Conservation (phyloP, 2,113 vertebrate species). For the Burhinus bistriatus region DNA sequence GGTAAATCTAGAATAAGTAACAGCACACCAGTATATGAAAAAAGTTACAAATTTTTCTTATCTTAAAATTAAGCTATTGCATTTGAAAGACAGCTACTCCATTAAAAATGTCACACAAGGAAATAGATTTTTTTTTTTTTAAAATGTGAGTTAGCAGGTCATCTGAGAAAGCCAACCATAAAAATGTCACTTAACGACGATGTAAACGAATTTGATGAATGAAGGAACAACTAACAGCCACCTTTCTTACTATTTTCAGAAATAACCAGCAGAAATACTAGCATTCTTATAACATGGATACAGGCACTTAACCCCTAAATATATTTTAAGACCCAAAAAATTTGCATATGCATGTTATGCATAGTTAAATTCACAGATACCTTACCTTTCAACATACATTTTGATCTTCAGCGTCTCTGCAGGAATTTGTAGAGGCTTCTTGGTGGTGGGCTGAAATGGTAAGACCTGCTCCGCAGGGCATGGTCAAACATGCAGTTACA, state of each 20-base stretch:
- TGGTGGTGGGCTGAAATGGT: neutral
- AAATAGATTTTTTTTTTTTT: neutral
- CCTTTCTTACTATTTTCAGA: neutral
- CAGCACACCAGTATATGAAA: neutral
- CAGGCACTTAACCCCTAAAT: neutral
- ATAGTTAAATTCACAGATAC: neutral
- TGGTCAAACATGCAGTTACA: neutral
- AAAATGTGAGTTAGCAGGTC: neutral
- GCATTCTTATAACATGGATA: neutral
- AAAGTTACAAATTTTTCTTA: neutral
- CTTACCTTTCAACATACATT: neutral
- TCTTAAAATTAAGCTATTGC: slow-evolving; percentile 3
- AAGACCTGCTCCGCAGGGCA: fast-evolving
- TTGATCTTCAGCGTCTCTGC: neutral
- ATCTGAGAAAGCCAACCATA: neutral
- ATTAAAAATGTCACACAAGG: neutral
- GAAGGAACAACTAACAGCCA: neutral
- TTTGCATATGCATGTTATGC: too few relatives aligned
- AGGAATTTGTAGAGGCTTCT: neutral
- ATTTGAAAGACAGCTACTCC: neutral
- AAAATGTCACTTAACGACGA: neutral
- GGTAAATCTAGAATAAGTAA: neutral
- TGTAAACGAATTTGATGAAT: neutral
- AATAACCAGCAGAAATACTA: neutral
- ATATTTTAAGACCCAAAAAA: neutral